Evolutionary conservation across 92 coral and sea anemone genomes (phyloP), one percentile per base, ranked within the genome.

Genomic region (Epizoanthus rinbou): DNA sequence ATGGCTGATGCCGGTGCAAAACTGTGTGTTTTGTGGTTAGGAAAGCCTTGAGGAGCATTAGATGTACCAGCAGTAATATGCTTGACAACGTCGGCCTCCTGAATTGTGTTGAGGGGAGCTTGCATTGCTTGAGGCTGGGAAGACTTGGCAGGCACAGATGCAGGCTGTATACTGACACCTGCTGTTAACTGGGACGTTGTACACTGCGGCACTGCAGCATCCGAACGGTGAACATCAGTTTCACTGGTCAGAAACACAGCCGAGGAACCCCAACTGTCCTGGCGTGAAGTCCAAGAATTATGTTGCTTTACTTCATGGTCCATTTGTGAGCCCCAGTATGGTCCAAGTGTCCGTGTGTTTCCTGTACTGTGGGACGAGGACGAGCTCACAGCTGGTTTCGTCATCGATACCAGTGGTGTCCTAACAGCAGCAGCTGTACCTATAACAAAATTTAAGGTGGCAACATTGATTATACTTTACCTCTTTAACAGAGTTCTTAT

Each of bases 41-140:
- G 3, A 19, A 22, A 3, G 15, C 8, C 39, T 78, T 19, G 82
- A 39, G 59, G 25, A 3, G 39, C 37, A 25, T 9, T n/a, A 13
- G 43, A 39, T 19, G 67, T 11, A 21, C 2, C 53, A 57, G 67
- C 56, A 33, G 53, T 50, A 21, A 31, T 58, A 4, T 18, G 37
- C 19, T n/a, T 62, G 65, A 7, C 15, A 39, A 4, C 25, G 13
- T 19, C 39, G 22, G 22, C 43, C 72, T 67, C 71, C 17, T 22
- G 64, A 57, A 31, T 15, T 57, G 47, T 2, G 68, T 57, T 57
- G 9, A 33, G 50, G 33, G 81, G 53, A 54, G 3, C 24, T 75
- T 78, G 82, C 33, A 17, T 62, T 35, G 47, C 68, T 58, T 76
- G 57, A 76, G 13, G 6, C 57, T 57, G 82, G 5, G 69, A 41